Conservation (phyloP, 2,888 invertebrate species). For the Lycocerus yunnanus region DNA sequence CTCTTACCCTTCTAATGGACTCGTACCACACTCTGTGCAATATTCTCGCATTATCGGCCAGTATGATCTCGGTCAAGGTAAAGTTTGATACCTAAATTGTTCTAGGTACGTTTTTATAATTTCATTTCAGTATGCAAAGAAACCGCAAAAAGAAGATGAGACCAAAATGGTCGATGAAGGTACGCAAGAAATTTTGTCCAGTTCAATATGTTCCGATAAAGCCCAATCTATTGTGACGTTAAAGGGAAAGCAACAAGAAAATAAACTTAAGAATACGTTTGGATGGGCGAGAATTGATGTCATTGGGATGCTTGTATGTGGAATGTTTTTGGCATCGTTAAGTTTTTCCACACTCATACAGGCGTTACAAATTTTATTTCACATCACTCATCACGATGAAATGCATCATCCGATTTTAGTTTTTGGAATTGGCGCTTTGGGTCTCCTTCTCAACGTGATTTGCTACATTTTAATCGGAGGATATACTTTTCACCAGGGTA, state of each 20-base stretch:
- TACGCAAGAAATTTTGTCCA: constrained; percentile 4
- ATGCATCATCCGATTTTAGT: constrained; percentile 78
- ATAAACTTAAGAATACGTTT: constrained; percentile 80
- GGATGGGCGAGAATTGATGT: constrained; percentile 92
- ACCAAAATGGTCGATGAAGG: constrained; percentile 17
- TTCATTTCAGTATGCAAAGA: constrained; percentile 20
- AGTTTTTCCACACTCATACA: constrained; percentile 82
- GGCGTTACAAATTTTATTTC: constrained; percentile 78
- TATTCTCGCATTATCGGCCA: constrained; percentile 82
- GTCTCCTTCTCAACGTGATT: constrained; percentile 75
- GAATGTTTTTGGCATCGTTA: constrained; percentile 81
- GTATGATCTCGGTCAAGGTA: constrained; percentile 80
- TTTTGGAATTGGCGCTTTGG: constrained; percentile 70
- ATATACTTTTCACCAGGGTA: constrained; percentile 74
- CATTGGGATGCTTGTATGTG: constrained; percentile 79
- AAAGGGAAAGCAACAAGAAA: constrained; percentile 58
- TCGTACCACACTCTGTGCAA: constrained; percentile 95
- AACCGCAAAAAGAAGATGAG: not conserved
- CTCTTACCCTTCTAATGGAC: constrained; percentile 88
- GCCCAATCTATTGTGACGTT: constrained; percentile 31
- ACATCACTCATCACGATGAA: constrained; percentile 72
- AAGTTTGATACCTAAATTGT: constrained; percentile 29
- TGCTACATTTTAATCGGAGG: constrained; percentile 81
- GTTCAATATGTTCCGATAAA: constrained; percentile 15
- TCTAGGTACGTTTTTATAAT: not conserved